Evolutionary conservation across 2,888 invertebrate species (phyloP).

Genomic region (Pyrrhia umbra): DNA sequence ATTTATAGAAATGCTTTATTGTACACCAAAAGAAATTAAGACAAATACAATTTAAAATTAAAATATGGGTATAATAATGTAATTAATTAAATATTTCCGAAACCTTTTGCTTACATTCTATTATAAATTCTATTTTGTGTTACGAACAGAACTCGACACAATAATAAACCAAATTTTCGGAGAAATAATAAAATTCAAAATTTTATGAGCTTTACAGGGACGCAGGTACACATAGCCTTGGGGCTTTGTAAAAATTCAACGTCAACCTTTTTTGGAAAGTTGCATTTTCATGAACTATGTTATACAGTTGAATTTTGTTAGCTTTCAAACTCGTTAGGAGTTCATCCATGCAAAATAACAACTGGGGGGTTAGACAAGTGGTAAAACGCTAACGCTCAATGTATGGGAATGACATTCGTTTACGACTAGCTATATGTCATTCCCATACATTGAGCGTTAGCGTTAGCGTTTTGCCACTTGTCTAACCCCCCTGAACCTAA

Average conservation of each 20-base stretch:
- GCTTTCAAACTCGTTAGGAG: constrained; percentile 27
- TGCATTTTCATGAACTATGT: constrained; percentile 20
- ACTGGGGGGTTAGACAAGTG: no score
- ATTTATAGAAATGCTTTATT: no score
- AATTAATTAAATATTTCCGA: constrained; percentile 56
- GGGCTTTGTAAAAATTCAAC: not conserved
- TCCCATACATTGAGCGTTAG: no score
- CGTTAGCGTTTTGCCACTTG: no score
- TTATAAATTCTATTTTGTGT: constrained; percentile 35
- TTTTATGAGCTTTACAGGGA: constrained; percentile 9
- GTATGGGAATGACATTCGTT: no score
- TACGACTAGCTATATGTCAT: no score
- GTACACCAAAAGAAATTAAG: no score
- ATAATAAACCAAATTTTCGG: constrained; percentile 7
- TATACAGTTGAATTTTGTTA: constrained; percentile 21
- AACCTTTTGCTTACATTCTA: constrained; percentile 37
- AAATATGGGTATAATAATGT: no score
- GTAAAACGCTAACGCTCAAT: no score
- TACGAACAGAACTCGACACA: constrained; percentile 13
- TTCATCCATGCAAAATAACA: constrained; percentile 18
- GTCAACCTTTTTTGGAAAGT: constrained; percentile 11
- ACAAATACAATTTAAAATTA: no score
- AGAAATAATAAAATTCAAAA: constrained; percentile 24
- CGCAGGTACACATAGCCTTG: not conserved
- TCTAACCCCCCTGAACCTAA: no score